These are phyloP conservation scores for Lindbergichthys nudifrons DNA, from an alignment of 2,797 vertebrate species.

Conservation along the genomic window DNA sequence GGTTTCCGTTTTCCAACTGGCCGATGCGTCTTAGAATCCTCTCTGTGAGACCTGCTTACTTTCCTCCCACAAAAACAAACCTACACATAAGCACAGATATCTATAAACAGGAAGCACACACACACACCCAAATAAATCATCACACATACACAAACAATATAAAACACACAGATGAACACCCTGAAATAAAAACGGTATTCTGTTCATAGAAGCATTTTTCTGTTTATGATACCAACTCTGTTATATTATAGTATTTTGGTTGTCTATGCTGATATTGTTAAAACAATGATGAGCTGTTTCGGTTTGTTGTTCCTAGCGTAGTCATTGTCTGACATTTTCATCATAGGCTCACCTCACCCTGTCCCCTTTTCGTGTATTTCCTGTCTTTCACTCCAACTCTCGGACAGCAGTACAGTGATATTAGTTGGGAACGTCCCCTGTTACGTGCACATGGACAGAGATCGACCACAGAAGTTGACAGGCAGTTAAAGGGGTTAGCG, in stretches of 20 bases:
- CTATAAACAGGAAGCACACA: slow-evolving; percentile 11
- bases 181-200: slow-evolving; percentile 21
- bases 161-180: slow-evolving; percentile 35
- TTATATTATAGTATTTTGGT: slow-evolving; percentile 47
- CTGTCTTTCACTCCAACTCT: slow-evolving; percentile 54
- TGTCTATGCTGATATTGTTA: slow-evolving; percentile 59
- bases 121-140: not conserved
- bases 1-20: slow-evolving; percentile 38
- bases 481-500: slow-evolving; percentile 23
- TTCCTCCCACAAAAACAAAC: slow-evolving; percentile 30
- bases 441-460: slow-evolving; percentile 34
- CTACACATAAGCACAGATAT: slow-evolving; percentile 38
- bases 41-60: slow-evolving; percentile 41
- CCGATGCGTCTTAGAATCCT: slow-evolving; percentile 42
- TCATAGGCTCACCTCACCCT: slow-evolving; percentile 31
- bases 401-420: slow-evolving; percentile 72
- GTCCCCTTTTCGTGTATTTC: slow-evolving; percentile 26
- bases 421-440: slow-evolving; percentile 42
- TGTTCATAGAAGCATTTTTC: slow-evolving; percentile 45
- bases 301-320: slow-evolving; percentile 55
- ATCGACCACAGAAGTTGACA: slow-evolving; percentile 13
- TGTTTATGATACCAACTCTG: slow-evolving; percentile 47
- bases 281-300: slow-evolving; percentile 66
- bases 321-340: slow-evolving; percentile 44
- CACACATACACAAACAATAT: slow-evolving; percentile 31